These are phyloP conservation scores for Limnodromus scolopaceus DNA, from an alignment of 2,797 vertebrate species.

Conservation along the genomic window DNA sequence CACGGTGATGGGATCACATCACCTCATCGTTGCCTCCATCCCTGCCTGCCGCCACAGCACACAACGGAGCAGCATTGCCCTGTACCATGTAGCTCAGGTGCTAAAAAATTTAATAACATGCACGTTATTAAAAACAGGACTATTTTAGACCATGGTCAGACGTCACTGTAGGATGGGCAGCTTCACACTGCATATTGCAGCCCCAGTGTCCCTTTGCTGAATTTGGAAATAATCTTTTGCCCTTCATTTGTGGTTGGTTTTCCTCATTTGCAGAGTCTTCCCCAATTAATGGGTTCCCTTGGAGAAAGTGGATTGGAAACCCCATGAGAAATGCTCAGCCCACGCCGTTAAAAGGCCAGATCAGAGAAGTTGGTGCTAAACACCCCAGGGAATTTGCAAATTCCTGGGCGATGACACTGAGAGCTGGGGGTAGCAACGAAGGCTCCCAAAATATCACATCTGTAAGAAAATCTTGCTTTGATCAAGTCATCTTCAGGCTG, in stretches of 20 bases:
- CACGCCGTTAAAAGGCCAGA: background rate
- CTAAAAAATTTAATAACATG: background rate
- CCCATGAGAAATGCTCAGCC: background rate
- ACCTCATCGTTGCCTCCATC: background rate
- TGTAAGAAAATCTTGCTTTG: background rate
- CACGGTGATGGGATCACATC: background rate
- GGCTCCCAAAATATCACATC: background rate
- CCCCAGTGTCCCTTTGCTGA: background rate
- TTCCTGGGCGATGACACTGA: background rate
- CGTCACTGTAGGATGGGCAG: rapidly evolving
- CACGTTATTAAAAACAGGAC: background rate
- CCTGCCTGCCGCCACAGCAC: rapidly evolving
- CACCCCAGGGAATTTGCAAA: background rate
- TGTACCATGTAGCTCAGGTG: background rate
- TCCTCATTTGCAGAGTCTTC: background rate
- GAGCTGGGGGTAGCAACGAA: background rate
- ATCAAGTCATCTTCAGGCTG: background rate
- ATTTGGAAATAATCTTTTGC: background rate
- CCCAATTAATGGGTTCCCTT: background rate
- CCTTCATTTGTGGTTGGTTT: background rate
- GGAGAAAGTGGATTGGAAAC: background rate
- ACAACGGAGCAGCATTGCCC: rapidly evolving
- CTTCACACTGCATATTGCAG: rapidly evolving
- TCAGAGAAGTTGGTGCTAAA: background rate
- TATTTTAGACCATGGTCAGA: background rate